These are phyloP conservation scores for Neoitamus cyanurus DNA, from an alignment of 2,888 invertebrate species.

Conservation along the genomic window DNA sequence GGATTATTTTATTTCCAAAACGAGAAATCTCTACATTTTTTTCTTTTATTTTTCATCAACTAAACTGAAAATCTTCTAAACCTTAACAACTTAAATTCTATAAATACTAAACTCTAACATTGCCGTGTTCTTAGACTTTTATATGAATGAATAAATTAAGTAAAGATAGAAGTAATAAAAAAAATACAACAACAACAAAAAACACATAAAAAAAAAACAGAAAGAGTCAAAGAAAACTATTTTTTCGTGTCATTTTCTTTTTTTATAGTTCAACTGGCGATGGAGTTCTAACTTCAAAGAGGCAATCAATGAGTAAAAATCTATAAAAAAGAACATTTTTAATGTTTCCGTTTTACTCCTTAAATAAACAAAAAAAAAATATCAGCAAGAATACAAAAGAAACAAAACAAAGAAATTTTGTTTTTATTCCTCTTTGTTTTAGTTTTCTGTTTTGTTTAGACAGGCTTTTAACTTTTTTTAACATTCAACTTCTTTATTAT, in stretches of 20 bases:
- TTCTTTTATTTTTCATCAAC: slow-evolving; percentile 10
- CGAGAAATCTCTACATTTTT: not conserved
- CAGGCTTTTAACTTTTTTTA: not conserved
- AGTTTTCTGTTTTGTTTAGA: slow-evolving; percentile 3
- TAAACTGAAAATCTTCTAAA: slow-evolving; percentile 3
- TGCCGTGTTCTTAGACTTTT: not conserved
- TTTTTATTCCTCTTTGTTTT: not conserved
- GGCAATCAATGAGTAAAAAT: slow-evolving; percentile 80
- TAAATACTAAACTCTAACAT: slow-evolving; percentile 20
- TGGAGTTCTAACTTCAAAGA: slow-evolving; percentile 97
- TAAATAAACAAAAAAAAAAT: slow-evolving; percentile 41
- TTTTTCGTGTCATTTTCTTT: slow-evolving; percentile 59
- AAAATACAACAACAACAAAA: not conserved
- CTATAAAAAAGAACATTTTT: slow-evolving; percentile 46
- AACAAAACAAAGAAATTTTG: slow-evolving; percentile 19
- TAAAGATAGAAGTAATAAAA: not conserved
- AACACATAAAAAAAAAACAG: slow-evolving; percentile 20
- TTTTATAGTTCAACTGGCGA: slow-evolving; percentile 88
- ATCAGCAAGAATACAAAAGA: slow-evolving; percentile 21
- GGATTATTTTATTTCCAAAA: not conserved
- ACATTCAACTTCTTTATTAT: not conserved
- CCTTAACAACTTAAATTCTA: not conserved
- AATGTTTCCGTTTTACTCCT: slow-evolving; percentile 51
- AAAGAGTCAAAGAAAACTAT: slow-evolving; percentile 50
- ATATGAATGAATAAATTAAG: slow-evolving; percentile 36